Evolutionary conservation across 2,113 vertebrate species (phyloP).

Genomic region (Hydrochoerus hydrochaeris): DNA sequence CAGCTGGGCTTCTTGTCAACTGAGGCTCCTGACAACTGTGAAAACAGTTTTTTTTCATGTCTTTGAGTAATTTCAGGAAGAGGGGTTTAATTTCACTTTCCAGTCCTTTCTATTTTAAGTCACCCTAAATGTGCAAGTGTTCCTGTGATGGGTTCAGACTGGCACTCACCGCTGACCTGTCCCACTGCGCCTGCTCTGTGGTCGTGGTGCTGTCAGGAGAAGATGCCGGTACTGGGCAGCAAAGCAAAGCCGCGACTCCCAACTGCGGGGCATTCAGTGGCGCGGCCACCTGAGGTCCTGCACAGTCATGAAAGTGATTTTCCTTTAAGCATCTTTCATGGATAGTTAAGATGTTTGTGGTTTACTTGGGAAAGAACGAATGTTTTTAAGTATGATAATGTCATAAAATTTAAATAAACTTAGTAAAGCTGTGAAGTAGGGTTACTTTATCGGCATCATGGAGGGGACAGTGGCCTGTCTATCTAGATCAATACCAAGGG

Average conservation of each 20-base stretch:
- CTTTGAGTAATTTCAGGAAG: constrained; percentile 34
- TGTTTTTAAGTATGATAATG: constrained; percentile 16
- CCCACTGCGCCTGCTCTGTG: background rate
- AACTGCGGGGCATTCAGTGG: background rate
- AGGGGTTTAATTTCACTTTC: constrained; percentile 13
- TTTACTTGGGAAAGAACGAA: background rate
- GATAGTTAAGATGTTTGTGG: background rate
- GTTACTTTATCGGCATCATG: background rate
- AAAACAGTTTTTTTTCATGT: constrained; percentile 32
- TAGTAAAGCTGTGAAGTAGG: background rate
- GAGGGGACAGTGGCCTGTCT: background rate
- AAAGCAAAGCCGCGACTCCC: background rate
- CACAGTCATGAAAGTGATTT: background rate
- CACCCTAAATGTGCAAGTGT: background rate
- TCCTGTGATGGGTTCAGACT: background rate
- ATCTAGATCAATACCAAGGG: background rate
- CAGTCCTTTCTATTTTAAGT: background rate
- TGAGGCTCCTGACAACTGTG: constrained; percentile 69
- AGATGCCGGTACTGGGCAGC: background rate
- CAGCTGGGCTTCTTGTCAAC: constrained; percentile 68
- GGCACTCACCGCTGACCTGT: background rate
- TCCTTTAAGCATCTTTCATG: constrained; percentile 6
- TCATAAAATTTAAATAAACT: constrained; percentile 1
- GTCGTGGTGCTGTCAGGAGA: background rate
- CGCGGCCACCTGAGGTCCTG: background rate